Base-by-base conservation (phyloP, 2,888 invertebrate species). In the Macaria liturata region DNA sequence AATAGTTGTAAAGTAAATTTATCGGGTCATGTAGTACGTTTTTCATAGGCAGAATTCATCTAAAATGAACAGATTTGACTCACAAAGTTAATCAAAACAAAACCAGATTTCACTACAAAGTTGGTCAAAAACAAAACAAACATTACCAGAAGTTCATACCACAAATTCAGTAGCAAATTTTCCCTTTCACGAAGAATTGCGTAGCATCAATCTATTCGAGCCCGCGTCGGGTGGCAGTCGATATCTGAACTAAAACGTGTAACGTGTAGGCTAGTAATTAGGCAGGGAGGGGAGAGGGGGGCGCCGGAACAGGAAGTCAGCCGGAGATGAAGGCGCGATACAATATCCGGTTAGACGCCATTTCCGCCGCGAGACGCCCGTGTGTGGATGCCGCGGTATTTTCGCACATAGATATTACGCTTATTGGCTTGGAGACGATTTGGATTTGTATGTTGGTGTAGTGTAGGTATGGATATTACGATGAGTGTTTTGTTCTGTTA, bases 271-370 rank as follows among this genome's bases (percentile, higher is more conserved):
- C 43, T 54, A 83, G 91, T 91, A 91, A 91, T 91, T 91, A 91
- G 91, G 86, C 84, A 86, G 76, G 73, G 68, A 46, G 9, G 54
- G 32, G 54, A 48, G 32, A 40, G 61, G 50, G 59, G 78, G 81
- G 78, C 73, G 79, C 78, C 83, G 88, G 89, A 89, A 86, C 80
- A 85, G 91, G 90, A 90, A 87, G 87, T 83, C 67, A 77, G 83
- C 91, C 91, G 91, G 91, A 91, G 91, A 91, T 91, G 91, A 91
- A 91, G 91, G 88, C 91, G 88, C 91, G 91, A 91, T 91, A 91
- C 91, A 91, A 91, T 91, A 91, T 91, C 91, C 91, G 91, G 91
- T 89, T 87, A 85, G 88, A 86, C 88, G 89, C 90, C 86, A 88
- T 90, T 88, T 91, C 91, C 91, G 88, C 86, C 88, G 84, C 85